Evolutionary conservation across 2,113 vertebrate species (phyloP), one percentile per base, ranked within the genome.

Genomic region (Kryptolebias marmoratus): DNA sequence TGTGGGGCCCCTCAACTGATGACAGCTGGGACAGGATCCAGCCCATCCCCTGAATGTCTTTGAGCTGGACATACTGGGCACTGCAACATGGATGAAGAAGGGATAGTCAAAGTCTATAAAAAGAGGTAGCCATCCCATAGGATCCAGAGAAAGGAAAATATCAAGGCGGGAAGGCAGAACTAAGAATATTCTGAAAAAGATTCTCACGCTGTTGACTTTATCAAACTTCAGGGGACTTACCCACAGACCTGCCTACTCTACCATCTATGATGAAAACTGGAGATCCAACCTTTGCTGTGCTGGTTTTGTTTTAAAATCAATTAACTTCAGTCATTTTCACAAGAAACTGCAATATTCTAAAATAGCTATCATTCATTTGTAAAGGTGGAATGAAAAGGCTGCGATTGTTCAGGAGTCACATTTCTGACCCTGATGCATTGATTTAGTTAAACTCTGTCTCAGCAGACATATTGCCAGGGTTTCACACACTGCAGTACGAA

Each of bases 131-230:
- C 4, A 5, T 8, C 28, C 42, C 71, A 1, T 63, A 56, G 45
- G 75, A 74, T 67, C 42, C 2, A 10, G 53, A 30, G 54, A 61
- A 58, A 56, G 59, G 55, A 52, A 53, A 72, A 64, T 45, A 13
- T 11, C 31, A 15, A 66, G 42, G 68, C 47, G 54, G 59, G 45
- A 67, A 45, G 30, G 11, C 56, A n/a, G 54, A 15, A 71, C 77
- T 76, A 87, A 88, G 75, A 80, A 85, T 76, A 83, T n/a, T 58
- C 47, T 11, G 55, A 44, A 60, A 52, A 55, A 71, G 50, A 52
- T 78, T 79, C 80, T 87, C 80, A 82, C 77, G 70, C 71, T 83
- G 57, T 18, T 54, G 45, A 50, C 47, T 81, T 70, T 0, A 64
- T 77, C 70, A 63, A 67, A 44, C 61, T 83, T 71, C 58, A 2